Conservation (phyloP, 2,113 vertebrate species). For the Pelodiscus sinensis region DNA sequence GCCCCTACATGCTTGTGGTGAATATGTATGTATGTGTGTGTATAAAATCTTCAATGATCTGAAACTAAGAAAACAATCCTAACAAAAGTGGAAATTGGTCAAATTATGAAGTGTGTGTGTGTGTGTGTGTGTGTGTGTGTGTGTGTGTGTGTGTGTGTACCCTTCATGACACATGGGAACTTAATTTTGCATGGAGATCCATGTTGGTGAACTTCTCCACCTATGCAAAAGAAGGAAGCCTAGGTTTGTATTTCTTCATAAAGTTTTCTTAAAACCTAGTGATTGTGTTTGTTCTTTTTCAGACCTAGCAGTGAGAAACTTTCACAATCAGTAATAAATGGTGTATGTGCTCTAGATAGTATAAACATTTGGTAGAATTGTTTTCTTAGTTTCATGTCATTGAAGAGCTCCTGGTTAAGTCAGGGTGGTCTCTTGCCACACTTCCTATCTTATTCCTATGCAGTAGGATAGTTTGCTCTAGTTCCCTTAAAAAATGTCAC, state of each 20-base stretch:
- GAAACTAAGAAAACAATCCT: too few relatives aligned
- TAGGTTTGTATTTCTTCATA: not conserved
- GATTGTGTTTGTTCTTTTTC: slow-evolving; percentile 18
- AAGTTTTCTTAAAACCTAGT: not conserved
- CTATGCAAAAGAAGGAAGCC: too few relatives aligned
- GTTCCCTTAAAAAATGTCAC: not conserved
- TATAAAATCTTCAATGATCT: too few relatives aligned
- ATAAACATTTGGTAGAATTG: not conserved
- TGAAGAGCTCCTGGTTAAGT: not conserved
- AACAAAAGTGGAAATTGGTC: too few relatives aligned
- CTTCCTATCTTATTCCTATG: not conserved
- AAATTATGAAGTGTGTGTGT: too few relatives aligned
- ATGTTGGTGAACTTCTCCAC: not conserved
- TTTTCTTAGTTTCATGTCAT: not conserved
- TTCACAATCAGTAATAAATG: slow-evolving; percentile 87
- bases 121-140: too few relatives aligned
- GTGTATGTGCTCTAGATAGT: slow-evolving; percentile 81
- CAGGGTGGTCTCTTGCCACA: not conserved
- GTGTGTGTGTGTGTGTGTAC: too few relatives aligned
- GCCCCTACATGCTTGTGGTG: not conserved
- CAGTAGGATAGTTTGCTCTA: not conserved
- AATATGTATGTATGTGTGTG: too few relatives aligned
- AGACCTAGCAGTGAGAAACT: slow-evolving; percentile 91
- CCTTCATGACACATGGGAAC: not conserved
- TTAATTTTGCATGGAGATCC: not conserved